A percentile compares a stretch with the other conserved stretches of the same genome.
phyloP scores from a whole-genome alignment of 2,797 vertebrate species.

The Lutjanus argentimaculatus region DNA sequence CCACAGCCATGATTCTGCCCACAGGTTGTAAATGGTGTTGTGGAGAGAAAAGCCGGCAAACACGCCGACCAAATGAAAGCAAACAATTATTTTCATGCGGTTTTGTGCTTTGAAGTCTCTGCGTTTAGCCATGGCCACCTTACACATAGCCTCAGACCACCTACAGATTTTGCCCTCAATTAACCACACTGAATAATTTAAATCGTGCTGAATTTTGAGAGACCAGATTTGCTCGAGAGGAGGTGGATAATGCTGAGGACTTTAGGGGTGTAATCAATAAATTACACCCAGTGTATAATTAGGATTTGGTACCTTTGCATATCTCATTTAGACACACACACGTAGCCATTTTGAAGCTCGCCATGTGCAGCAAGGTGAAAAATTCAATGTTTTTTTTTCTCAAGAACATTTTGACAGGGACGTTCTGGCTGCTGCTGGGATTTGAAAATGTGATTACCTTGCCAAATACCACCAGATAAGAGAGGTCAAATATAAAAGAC shows the following conservation, averaged over 20 bases:
- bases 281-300: constrained; percentile 30
- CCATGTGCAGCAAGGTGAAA: background rate
- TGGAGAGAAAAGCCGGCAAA: constrained; percentile 34
- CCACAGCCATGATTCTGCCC: constrained; percentile 28
- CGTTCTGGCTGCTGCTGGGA: background rate
- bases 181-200: constrained; percentile 79
- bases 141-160: constrained; percentile 66
- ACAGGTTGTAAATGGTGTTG: constrained; percentile 40
- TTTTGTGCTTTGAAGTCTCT: constrained; percentile 65
- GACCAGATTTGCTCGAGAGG: constrained; percentile 41
- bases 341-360: constrained; percentile 12
- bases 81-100: constrained; percentile 16
- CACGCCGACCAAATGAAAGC: constrained; percentile 43
- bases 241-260: constrained; percentile 25
- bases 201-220: constrained; percentile 62
- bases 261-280: constrained; percentile 42
- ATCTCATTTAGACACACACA: constrained; percentile 29
- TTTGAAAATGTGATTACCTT: background rate
- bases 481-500: background rate
- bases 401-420: background rate
- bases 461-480: background rate
- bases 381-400: background rate
- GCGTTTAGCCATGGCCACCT: constrained; percentile 72
- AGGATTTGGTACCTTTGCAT: constrained; percentile 21
- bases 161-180: constrained; percentile 68